Conservation (phyloP, 2,113 vertebrate species). For the Aspidoscelis tigris region DNA sequence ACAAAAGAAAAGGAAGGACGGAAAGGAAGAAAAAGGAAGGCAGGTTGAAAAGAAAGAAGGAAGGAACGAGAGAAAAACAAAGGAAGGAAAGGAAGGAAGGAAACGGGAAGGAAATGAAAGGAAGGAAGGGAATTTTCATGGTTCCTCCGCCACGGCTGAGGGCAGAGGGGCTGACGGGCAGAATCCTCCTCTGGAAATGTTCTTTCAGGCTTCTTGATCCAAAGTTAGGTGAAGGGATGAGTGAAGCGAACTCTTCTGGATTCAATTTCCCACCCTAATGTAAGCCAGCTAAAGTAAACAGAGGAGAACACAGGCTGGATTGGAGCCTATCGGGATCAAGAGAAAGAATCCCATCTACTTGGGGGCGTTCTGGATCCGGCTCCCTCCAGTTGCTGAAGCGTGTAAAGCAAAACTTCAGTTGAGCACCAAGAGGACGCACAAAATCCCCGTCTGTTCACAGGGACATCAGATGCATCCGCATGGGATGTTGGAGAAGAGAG, state of each 20-base stretch:
- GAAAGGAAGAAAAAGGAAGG: no score
- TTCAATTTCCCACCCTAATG: slow-evolving; percentile 62
- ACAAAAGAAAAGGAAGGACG: no score
- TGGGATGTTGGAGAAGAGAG: neutral
- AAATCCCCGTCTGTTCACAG: neutral
- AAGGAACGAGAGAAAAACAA: no score
- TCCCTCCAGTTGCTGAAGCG: slow-evolving; percentile 29
- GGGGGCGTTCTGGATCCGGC: slow-evolving; percentile 40
- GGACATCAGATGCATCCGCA: neutral
- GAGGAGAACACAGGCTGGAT: slow-evolving; percentile 25
- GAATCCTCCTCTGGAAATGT: slow-evolving; percentile 12
- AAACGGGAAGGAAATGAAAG: neutral
- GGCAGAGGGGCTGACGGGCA: neutral
- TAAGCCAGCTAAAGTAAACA: slow-evolving; percentile 47
- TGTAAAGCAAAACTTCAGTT: neutral
- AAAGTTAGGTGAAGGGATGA: slow-evolving; percentile 26
- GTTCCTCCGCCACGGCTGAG: neutral
- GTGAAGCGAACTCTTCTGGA: slow-evolving; percentile 47
- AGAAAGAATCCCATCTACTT: slow-evolving; percentile 51
- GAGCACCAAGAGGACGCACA: no score
- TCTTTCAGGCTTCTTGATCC: slow-evolving; percentile 46
- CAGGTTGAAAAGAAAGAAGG: no score
- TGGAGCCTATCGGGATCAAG: slow-evolving; percentile 21
- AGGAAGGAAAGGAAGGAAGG: no score
- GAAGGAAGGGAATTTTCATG: slow-evolving; percentile 39